Evolutionary conservation across 2,797 vertebrate genomes (phyloP).

Genomic region (Poecilia velifera): DNA sequence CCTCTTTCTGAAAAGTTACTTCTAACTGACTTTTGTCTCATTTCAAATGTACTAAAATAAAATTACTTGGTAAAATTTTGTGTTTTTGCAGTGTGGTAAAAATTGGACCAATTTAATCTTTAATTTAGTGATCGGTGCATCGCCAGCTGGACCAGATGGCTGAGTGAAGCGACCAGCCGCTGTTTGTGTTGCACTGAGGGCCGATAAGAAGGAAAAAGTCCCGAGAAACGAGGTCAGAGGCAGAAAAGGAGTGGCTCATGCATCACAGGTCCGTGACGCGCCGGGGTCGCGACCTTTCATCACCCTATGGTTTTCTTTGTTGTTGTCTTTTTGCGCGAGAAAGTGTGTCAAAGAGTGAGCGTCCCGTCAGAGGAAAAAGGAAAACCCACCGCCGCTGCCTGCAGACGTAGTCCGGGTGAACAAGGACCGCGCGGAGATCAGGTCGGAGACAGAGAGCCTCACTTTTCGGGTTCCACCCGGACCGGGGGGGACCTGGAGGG

Average conservation of each 20-base stretch:
- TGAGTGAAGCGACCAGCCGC: slow-evolving; percentile 14
- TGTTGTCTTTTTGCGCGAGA: slow-evolving; percentile 19
- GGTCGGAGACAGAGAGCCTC: slow-evolving; percentile 86
- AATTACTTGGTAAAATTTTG: too few species aligned
- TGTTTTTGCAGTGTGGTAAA: not conserved
- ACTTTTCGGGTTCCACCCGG: slow-evolving; percentile 89
- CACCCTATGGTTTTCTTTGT: too few species aligned
- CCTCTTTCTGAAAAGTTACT: too few species aligned
- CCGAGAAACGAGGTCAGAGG: slow-evolving; percentile 74
- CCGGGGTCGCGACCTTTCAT: slow-evolving; percentile 59
- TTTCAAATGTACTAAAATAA: too few species aligned
- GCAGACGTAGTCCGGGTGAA: slow-evolving; percentile 47
- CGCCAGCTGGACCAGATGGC: not conserved
- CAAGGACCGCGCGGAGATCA: slow-evolving; percentile 81
- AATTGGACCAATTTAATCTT: not conserved
- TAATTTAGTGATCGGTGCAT: not conserved
- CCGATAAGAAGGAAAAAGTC: slow-evolving; percentile 46
- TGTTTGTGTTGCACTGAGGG: slow-evolving; percentile 34
- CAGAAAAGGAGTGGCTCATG: slow-evolving; percentile 83
- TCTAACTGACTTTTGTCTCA: too few species aligned
- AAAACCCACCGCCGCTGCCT: slow-evolving; percentile 65
- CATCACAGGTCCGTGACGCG: slow-evolving; percentile 84
- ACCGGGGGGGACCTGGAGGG: slow-evolving; percentile 11
- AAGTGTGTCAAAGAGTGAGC: slow-evolving; percentile 52
- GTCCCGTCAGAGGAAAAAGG: slow-evolving; percentile 61